Conservation (phyloP, 2,797 vertebrate species). For the Ataeniobius toweri region DNA sequence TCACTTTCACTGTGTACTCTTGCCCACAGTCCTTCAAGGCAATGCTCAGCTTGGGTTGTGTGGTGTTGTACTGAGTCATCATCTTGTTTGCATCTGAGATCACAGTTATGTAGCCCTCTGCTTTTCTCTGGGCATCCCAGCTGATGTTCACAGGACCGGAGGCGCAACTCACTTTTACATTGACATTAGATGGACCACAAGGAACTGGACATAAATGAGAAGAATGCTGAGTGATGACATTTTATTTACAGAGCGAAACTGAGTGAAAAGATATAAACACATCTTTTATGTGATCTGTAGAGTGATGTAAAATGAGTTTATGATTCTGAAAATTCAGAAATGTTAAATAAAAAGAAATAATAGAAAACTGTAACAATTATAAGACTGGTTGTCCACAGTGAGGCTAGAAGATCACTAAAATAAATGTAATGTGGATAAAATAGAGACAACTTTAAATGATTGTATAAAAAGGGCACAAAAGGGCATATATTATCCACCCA, state of each 20-base stretch:
- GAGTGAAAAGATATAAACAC: neutral
- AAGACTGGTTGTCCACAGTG: too few relatives aligned
- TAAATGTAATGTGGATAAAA: too few relatives aligned
- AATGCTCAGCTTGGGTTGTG: slow-evolving; percentile 45
- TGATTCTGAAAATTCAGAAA: too few relatives aligned
- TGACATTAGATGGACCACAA: slow-evolving; percentile 74
- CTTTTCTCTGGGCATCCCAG: slow-evolving; percentile 60
- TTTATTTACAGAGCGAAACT: neutral
- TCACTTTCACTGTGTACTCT: slow-evolving; percentile 67
- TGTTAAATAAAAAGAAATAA: too few relatives aligned
- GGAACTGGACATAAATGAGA: slow-evolving; percentile 67
- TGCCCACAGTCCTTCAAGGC: slow-evolving; percentile 68
- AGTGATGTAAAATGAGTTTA: neutral
- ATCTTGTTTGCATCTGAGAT: slow-evolving; percentile 39
- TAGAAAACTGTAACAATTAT: neutral
- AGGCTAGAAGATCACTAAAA: too few relatives aligned
- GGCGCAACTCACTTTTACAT: slow-evolving; percentile 60
- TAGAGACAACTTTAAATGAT: too few relatives aligned
- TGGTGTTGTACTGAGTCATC: slow-evolving; percentile 55
- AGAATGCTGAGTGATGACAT: neutral
- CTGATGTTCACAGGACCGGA: slow-evolving; percentile 52
- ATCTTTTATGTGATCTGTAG: neutral
- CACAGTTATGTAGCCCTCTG: slow-evolving; percentile 59
- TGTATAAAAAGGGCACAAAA: too few relatives aligned
- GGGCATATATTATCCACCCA: too few relatives aligned